phyloP scores from a whole-genome alignment of 92 coral and sea anemone species.

The Hydrozoanthus gracilis region DNA sequence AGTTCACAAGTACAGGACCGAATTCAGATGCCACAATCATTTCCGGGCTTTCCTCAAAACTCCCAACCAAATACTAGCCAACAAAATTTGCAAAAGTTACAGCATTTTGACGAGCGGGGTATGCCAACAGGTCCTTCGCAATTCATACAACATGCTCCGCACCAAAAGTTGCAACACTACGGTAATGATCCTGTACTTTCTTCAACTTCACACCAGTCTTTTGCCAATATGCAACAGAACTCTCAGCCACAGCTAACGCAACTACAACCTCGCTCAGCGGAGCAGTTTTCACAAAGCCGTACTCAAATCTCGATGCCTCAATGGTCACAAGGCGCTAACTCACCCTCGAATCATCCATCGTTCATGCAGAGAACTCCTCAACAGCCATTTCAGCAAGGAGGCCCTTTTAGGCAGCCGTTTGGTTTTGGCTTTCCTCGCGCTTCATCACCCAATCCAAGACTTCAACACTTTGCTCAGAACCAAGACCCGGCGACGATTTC shows the following conservation, averaged over 20 bases:
- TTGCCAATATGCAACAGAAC: constrained; percentile 73
- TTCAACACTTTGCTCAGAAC: constrained; percentile 83
- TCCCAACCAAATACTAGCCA: constrained; percentile 71
- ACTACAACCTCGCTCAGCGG: constrained; percentile 68
- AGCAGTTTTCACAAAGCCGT: constrained; percentile 65
- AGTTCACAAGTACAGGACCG: constrained; percentile 78
- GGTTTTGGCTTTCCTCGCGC: constrained; percentile 86
- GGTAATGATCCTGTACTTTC: constrained; percentile 84
- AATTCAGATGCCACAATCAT: constrained; percentile 77
- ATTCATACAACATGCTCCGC: constrained; percentile 73
- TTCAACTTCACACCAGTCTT: constrained; percentile 84
- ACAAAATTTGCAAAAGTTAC: constrained; percentile 66
- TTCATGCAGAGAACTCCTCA: constrained; percentile 68
- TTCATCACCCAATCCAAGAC: constrained; percentile 77
- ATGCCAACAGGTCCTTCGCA: constrained; percentile 64
- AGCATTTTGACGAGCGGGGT: constrained; percentile 85
- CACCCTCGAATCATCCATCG: constrained; percentile 63
- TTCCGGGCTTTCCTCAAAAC: constrained; percentile 79
- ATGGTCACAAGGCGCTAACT: constrained; percentile 79
- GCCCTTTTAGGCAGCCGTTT: constrained; percentile 80
- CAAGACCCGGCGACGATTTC: constrained; percentile 61
- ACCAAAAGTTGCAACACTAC: constrained; percentile 96
- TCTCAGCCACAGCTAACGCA: constrained; percentile 84
- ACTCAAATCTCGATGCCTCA: constrained; percentile 80
- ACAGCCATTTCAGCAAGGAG: constrained; percentile 73